Percentiles rank a stretch among this genome's conserved stretches.
Conservation (phyloP, 2,888 invertebrate genomes). For the Drosophila paramelanica region DNA sequence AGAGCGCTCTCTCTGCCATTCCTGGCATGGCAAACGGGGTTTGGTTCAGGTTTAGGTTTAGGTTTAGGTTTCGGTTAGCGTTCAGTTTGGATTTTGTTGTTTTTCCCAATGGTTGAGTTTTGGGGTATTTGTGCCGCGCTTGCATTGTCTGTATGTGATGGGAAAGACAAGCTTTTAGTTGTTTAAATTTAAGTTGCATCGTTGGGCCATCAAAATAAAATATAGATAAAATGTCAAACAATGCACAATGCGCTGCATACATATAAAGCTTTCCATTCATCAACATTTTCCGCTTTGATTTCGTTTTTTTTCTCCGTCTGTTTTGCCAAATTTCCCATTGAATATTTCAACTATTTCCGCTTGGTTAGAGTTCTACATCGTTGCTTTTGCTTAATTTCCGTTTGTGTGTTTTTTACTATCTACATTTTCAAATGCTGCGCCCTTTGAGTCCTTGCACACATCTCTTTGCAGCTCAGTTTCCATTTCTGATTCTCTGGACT, state of each 20-base stretch:
- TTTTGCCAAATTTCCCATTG: constrained; percentile 57
- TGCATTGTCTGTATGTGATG: constrained; percentile 34
- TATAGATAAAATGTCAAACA: constrained; percentile 16
- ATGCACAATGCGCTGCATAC: constrained; percentile 1
- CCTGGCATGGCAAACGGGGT: constrained; percentile 29
- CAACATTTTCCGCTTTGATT: constrained; percentile 11
- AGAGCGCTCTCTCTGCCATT: constrained; percentile 64
- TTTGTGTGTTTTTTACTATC: constrained; percentile 43
- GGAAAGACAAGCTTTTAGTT: constrained; percentile 68
- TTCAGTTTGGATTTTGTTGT: constrained; percentile 32
- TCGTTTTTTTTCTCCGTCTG: constrained; percentile 1
- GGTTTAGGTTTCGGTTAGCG: constrained; percentile 23
- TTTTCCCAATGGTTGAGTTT: constrained; percentile 29
- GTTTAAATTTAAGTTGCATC: constrained; percentile 71
- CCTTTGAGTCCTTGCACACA: constrained; percentile 26
- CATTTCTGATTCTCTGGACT: constrained; percentile 22
- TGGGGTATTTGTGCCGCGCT: constrained; percentile 49
- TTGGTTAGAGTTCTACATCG: constrained; percentile 52
- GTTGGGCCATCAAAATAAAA: constrained; percentile 29
- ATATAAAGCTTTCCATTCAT: constrained; percentile 1
- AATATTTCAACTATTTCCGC: constrained; percentile 67
- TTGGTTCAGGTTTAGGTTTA: constrained; percentile 34
- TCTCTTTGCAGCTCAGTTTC: constrained; percentile 12
- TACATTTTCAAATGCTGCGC: constrained; percentile 32
- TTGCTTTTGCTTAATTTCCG: constrained; percentile 72